These are phyloP conservation scores for Calcarius ornatus DNA, from an alignment of 2,113 vertebrate species.

Conservation along the genomic window DNA sequence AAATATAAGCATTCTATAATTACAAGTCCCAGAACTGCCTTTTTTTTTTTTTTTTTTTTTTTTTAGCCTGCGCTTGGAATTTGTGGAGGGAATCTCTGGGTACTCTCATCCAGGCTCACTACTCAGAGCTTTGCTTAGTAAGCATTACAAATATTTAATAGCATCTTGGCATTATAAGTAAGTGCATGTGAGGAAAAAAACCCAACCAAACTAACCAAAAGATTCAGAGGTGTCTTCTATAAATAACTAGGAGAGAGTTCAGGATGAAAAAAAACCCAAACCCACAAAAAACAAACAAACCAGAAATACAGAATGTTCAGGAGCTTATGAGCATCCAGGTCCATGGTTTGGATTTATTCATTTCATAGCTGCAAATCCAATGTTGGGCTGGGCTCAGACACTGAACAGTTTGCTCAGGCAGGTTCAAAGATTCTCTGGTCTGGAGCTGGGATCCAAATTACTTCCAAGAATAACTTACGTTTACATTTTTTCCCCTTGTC, in stretches of 20 bases:
- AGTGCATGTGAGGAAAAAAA: background rate
- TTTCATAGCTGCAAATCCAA: background rate
- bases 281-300: background rate
- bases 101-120: background rate
- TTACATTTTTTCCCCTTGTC: constrained; percentile 10
- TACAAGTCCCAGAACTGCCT: background rate
- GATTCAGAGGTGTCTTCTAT: background rate
- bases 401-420: background rate
- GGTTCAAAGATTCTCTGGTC: constrained; percentile 10
- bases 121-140: background rate
- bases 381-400: background rate
- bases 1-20: constrained; percentile 28
- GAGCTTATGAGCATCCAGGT: background rate
- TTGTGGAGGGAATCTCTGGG: background rate
- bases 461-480: constrained; percentile 1
- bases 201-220: background rate
- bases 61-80: background rate
- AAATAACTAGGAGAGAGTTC: background rate
- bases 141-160: background rate
- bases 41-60: background rate
- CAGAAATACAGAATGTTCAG: background rate
- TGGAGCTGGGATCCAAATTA: background rate
- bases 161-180: background rate
- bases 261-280: background rate
- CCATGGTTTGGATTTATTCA: background rate